phyloP scores from a whole-genome alignment of 2,113 vertebrate species.

The Terrapene triunguis region DNA sequence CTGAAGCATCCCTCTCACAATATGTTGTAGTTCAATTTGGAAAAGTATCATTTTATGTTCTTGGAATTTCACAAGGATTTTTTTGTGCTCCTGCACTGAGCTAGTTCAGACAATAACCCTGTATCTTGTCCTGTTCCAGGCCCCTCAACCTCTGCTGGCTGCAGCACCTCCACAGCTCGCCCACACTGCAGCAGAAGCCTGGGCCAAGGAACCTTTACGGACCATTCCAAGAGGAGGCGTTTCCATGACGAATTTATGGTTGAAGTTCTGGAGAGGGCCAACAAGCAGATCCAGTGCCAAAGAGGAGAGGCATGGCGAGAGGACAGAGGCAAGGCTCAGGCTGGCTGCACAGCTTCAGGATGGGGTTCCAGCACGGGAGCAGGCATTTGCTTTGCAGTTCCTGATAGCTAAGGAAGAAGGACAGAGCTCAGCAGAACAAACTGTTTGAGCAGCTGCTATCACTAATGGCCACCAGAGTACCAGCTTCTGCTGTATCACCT shows the following conservation, averaged over 20 bases:
- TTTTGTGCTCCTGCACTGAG: not conserved
- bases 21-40: too few relatives aligned
- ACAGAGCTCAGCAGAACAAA: too few relatives aligned
- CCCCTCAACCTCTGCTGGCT: too few relatives aligned
- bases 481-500: not conserved
- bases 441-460: not conserved
- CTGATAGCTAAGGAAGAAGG: too few relatives aligned
- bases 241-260: not conserved
- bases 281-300: not conserved
- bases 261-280: not conserved
- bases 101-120: not conserved
- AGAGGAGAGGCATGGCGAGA: not conserved
- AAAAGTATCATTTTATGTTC: too few relatives aligned
- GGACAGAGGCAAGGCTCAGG: too few relatives aligned
- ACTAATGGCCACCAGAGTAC: not conserved
- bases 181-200: not conserved
- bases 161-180: not conserved
- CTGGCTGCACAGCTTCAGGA: too few relatives aligned
- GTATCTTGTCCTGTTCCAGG: not conserved
- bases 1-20: too few relatives aligned
- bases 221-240: not conserved
- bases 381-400: too few relatives aligned
- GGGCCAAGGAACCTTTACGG: not conserved
- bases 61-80: not conserved
- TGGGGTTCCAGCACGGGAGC: too few relatives aligned